Percentiles rank a stretch among this genome's conserved stretches.
Evolutionary conservation across 2,797 vertebrate species (phyloP).

Genomic region (Anableps anableps): DNA sequence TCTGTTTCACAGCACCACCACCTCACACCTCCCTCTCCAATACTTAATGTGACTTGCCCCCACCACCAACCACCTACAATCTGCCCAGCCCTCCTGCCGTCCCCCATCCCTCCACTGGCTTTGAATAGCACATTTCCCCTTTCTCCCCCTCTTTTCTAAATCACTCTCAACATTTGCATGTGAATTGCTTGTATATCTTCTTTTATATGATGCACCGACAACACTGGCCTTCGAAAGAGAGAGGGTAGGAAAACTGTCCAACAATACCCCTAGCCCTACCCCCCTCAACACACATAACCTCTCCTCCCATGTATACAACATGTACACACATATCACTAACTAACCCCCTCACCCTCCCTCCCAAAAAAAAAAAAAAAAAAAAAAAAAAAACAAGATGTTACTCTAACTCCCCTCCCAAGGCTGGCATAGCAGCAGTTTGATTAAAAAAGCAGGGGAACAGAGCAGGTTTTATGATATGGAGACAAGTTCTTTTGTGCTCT

Average conservation of each 20-base stretch:
- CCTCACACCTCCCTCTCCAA: constrained; percentile 84
- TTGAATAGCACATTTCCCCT: constrained; percentile 85
- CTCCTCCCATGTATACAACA: constrained; percentile 34
- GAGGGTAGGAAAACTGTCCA: constrained; percentile 64
- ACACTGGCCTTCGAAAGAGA: constrained; percentile 83
- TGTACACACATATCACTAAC: constrained; percentile 39
- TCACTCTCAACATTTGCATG: constrained; percentile 87
- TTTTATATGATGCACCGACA: constrained; percentile 90
- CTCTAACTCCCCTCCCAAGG: constrained; percentile 72
- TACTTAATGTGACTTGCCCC: constrained; percentile 68
- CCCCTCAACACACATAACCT: constrained; percentile 31
- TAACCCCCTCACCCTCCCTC: not conserved
- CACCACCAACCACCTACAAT: constrained; percentile 63
- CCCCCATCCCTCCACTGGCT: constrained; percentile 65
- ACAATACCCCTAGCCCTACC: constrained; percentile 21
- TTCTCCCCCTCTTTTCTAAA: constrained; percentile 83
- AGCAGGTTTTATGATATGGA: constrained; percentile 82
- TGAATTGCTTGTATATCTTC: constrained; percentile 91
- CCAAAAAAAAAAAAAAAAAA: not conserved
- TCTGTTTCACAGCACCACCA: constrained; percentile 88
- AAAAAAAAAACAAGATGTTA: constrained; percentile 75
- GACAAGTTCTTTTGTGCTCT: constrained; percentile 80
- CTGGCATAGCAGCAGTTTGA: constrained; percentile 73
- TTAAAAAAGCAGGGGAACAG: constrained; percentile 73
- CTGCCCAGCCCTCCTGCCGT: constrained; percentile 64